Conservation (phyloP, 2,888 invertebrate genomes). For the Pristionchus japonicus region DNA sequence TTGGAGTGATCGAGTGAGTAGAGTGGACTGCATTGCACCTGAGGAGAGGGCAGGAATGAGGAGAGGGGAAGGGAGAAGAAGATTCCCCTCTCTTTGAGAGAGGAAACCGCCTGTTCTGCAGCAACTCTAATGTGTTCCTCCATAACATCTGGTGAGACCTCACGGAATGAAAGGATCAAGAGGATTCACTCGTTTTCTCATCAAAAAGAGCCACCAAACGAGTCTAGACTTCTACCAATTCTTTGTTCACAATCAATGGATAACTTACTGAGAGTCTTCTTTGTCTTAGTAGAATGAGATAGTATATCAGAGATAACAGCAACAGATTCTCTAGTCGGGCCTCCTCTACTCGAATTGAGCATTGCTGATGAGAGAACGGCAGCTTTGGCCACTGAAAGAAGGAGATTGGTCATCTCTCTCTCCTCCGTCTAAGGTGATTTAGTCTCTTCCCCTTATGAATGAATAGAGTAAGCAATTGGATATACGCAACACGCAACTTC, state of each 20-base stretch:
- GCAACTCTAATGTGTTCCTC: background rate
- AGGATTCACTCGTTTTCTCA: background rate
- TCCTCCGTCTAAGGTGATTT: constrained; percentile 15
- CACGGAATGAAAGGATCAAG: background rate
- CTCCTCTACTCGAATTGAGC: constrained; percentile 51
- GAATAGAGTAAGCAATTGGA: background rate
- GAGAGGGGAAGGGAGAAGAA: background rate
- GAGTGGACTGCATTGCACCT: constrained; percentile 37
- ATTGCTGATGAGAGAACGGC: constrained; percentile 68
- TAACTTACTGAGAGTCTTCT: constrained; percentile 17
- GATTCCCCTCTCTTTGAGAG: background rate
- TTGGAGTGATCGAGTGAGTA: constrained; percentile 31
- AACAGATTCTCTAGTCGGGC: constrained; percentile 60
- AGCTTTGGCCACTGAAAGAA: constrained; percentile 67
- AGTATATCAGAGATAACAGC: constrained; percentile 66
- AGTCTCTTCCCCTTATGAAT: background rate
- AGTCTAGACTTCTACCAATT: background rate
- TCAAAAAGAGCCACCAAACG: background rate
- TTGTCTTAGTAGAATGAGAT: constrained; percentile 47
- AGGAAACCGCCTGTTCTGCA: background rate
- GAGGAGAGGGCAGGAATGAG: background rate
- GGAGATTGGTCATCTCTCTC: too few species aligned
- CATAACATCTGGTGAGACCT: background rate
- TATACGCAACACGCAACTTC: background rate
- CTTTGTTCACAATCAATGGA: too few species aligned